A percentile compares a stretch with the other conserved stretches of the same genome.
phyloP scores from a whole-genome alignment of 1,140 invertebrate genomes.

The Leptoteleia sp. region DNA sequence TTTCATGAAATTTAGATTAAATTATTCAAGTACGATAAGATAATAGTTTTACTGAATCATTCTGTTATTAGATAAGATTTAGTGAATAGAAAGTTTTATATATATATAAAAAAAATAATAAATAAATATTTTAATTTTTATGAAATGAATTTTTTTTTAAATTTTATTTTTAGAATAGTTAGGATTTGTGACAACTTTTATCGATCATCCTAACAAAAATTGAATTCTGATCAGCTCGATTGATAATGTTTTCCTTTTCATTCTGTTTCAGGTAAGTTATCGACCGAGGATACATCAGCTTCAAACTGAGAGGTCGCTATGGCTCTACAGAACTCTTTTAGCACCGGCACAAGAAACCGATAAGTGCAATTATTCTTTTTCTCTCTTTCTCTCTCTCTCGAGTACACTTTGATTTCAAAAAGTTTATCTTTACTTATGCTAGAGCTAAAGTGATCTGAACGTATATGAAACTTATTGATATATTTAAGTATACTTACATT shows the following conservation, averaged over 20 bases:
- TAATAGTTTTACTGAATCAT: too few relatives aligned
- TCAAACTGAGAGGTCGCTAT: slow-evolving; percentile 45
- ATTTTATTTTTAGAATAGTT: too few relatives aligned
- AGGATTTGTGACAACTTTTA: too few relatives aligned
- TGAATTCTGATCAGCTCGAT: slow-evolving; percentile 27
- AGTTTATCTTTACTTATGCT: too few relatives aligned
- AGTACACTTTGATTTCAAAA: background rate
- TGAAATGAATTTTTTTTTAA: too few relatives aligned
- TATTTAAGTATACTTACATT: too few relatives aligned
- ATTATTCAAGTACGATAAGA: background rate
- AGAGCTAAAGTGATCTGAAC: too few relatives aligned
- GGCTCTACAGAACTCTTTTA: slow-evolving; percentile 27
- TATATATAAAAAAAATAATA: too few relatives aligned
- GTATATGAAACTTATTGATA: background rate
- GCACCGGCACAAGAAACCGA: slow-evolving; percentile 13
- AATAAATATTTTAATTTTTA: too few relatives aligned
- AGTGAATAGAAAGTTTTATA: too few relatives aligned
- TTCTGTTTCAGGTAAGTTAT: slow-evolving; percentile 68
- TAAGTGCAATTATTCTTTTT: background rate
- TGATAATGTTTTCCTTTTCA: slow-evolving; percentile 41
- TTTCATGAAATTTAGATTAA: background rate
- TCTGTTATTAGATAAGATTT: too few relatives aligned
- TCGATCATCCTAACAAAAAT: slow-evolving; percentile 5
- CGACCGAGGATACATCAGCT: slow-evolving; percentile 54
- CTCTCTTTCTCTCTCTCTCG: too few relatives aligned